Conservation (phyloP, 2,888 invertebrate species). For the Machimus atricapillus region DNA sequence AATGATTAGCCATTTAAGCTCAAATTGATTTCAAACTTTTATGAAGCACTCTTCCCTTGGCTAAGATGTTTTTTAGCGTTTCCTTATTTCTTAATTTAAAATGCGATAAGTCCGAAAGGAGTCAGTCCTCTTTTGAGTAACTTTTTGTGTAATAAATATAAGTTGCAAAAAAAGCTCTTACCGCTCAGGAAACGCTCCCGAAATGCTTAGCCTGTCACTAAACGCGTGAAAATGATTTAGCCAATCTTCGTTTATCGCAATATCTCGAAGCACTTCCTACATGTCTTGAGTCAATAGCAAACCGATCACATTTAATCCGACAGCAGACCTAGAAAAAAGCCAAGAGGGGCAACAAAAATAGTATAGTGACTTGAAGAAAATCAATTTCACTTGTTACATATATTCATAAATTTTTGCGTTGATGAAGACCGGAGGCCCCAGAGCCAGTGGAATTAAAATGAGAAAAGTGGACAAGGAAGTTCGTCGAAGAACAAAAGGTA, state of each 20-base stretch:
- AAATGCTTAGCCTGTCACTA: not conserved
- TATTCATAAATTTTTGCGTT: not conserved
- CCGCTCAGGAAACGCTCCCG: not conserved
- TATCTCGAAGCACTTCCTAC: not conserved
- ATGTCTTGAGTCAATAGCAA: not conserved
- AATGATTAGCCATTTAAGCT: not conserved
- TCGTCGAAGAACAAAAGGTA: constrained; percentile 6
- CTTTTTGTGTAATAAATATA: not conserved
- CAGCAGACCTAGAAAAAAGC: not conserved
- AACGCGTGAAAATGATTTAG: constrained; percentile 5
- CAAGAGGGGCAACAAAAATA: not conserved
- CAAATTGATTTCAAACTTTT: not conserved
- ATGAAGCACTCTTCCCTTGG: not conserved
- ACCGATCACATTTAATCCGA: not conserved
- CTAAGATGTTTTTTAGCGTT: not conserved
- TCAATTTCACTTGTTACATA: constrained; percentile 35
- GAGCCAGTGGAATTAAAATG: not conserved
- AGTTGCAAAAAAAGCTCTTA: not conserved
- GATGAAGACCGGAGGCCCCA: not conserved
- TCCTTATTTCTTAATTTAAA: not conserved
- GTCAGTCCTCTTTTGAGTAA: not conserved
- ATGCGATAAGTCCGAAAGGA: not conserved
- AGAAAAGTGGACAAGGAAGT: constrained; percentile 27
- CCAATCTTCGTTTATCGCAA: not conserved
- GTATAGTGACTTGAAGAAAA: constrained; percentile 12